Percentiles rank a stretch among this genome's conserved stretches.
Evolutionary conservation across 37 sponge, comb jelly and placozoan genomes (phyloP).

Genomic region (Beroe ovata): DNA sequence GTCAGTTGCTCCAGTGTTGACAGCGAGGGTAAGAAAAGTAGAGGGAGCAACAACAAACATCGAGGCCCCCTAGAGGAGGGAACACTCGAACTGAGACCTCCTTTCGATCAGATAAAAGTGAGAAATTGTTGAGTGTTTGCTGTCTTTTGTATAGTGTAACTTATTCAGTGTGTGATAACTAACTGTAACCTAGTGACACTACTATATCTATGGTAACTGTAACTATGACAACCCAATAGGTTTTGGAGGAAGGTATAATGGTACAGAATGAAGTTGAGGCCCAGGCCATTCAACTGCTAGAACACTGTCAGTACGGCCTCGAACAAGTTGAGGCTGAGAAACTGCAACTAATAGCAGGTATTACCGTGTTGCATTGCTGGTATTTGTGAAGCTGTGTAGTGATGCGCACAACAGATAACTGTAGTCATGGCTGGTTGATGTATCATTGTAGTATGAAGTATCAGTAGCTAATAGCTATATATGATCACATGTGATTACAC

Average conservation of each 20-base stretch:
- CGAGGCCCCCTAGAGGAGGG: conserved; percentile 54
- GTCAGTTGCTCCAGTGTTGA: background rate
- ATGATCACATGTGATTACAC: no score
- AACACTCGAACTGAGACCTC: conserved; percentile 55
- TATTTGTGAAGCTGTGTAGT: no score
- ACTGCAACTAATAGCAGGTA: conserved; percentile 33
- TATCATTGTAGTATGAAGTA: no score
- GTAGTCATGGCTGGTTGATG: no score
- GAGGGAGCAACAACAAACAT: background rate
- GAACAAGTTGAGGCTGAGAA: conserved; percentile 67
- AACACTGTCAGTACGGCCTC: conserved; percentile 43
- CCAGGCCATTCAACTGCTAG: conserved; percentile 27
- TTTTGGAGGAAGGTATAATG: conserved; percentile 61
- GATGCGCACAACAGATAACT: no score
- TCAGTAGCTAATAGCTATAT: no score
- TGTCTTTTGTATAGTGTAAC: no score
- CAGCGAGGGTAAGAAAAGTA: background rate
- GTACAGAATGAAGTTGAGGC: conserved; percentile 38
- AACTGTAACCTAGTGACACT: no score
- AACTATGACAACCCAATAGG: background rate
- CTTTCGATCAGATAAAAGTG: conserved; percentile 56
- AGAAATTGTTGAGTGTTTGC: no score
- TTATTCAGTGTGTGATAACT: no score
- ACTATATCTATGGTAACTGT: no score
- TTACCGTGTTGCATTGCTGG: no score